Evolutionary conservation across 2,113 vertebrate genomes (phyloP).

Genomic region (Pagrus major): DNA sequence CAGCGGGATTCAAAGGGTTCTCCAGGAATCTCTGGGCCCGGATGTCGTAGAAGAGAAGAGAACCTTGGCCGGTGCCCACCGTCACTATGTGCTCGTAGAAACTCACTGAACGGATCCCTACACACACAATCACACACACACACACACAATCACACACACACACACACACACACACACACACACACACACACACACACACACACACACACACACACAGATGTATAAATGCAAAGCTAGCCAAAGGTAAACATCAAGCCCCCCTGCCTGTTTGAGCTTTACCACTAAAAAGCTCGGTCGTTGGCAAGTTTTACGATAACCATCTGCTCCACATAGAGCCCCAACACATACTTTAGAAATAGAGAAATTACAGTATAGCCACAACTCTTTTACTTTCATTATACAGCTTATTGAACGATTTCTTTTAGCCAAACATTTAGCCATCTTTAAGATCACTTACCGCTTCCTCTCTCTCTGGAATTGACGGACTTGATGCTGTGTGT

Average conservation of each 20-base stretch:
- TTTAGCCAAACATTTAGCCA: neutral
- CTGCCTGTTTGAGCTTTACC: neutral
- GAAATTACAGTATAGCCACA: neutral
- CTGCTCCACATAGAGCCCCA: neutral
- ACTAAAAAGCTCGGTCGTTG: neutral
- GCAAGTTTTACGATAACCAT: neutral
- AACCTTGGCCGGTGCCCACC: conserved; percentile 96
- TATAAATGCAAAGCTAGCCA: neutral
- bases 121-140: conserved; percentile 16
- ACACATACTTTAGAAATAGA: neutral
- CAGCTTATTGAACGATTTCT: neutral
- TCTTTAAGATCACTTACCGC: conserved; percentile 85
- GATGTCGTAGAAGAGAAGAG: conserved; percentile 96
- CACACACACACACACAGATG: conserved; percentile 6
- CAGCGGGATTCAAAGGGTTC: conserved; percentile 79
- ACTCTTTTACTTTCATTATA: neutral
- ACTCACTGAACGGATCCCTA: conserved; percentile 98
- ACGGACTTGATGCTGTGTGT: conserved; percentile 93
- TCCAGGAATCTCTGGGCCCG: conserved; percentile 96
- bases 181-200: conserved; percentile 16
- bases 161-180: conserved; percentile 13
- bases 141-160: too few species aligned
- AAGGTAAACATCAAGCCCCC: neutral
- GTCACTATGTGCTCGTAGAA: conserved; percentile 99
- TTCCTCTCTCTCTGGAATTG: conserved; percentile 94